Evolutionary conservation across 2,888 invertebrate species (phyloP), one percentile per base, ranked within the genome.

Genomic region (Platycheirus rosarum): DNA sequence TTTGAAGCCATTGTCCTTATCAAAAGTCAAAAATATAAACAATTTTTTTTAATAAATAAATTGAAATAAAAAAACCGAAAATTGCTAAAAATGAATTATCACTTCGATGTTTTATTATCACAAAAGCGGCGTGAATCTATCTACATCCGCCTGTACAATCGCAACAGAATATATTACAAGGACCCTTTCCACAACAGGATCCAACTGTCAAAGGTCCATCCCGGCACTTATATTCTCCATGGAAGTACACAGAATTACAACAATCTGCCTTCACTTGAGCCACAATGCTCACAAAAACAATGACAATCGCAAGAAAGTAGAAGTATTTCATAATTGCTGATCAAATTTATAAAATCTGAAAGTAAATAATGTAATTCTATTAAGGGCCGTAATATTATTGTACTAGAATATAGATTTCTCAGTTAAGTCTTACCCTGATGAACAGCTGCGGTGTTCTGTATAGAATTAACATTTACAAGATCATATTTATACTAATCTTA

Each of bases 151-250:
- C 53, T 0, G 16, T 4, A 18, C 53, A 53, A 32, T 53, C 35
- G 11, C 53, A 53, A 18, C 53, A 53, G 14, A 53, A 53, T 53
- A 53, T 18, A 32, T 53, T 53, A 35, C 53, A 53, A 16, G 2
- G 16, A 53, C 53, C 53, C 18, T 18, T 16, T 16, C 53, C 53
- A 18, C 53, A 53, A 18, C 53, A 53, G 11, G 5, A 6, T 35
- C 53, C 53, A 13, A 5, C 35, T 9, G 16, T 37, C 7, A 53
- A 20, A 18, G 18, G 18, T 20, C 53, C 53, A 53, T 53, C 53
- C 8, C 35, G 20, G 11, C 53, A 37, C 2, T 8, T 4, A 2
- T 35, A 53, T 16, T 53, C 35, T 20, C 53, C 53, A 20, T 53
- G 35, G 20, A 8, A 18, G 20, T 53, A 53, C 1, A 53, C 18